These are phyloP conservation scores for Anastatus disparis DNA, from an alignment of 1,140 invertebrate genomes.

Conservation along the genomic window DNA sequence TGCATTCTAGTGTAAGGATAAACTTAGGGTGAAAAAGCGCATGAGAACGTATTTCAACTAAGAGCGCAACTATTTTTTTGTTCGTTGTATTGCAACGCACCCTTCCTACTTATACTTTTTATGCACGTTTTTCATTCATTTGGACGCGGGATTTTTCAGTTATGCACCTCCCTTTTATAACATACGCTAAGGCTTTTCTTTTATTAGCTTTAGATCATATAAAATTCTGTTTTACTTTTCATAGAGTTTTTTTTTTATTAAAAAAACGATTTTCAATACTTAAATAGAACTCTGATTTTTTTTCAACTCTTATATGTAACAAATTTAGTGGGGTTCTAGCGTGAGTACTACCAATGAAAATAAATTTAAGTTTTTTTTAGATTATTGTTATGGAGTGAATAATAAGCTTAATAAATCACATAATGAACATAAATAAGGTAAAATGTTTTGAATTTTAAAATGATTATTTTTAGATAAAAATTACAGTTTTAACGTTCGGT, in stretches of 20 bases:
- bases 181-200: not conserved
- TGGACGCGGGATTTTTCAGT: conserved; percentile 1
- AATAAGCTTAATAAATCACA: too few relatives aligned
- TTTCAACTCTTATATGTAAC: too few relatives aligned
- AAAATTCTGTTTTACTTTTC: conserved; percentile 26
- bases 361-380: too few relatives aligned
- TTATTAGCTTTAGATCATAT: not conserved
- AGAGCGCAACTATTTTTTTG: not conserved
- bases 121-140: not conserved
- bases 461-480: too few relatives aligned
- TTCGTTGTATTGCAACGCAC: not conserved
- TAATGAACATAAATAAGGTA: too few relatives aligned
- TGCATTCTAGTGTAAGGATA: not conserved
- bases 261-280: not conserved
- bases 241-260: conserved; percentile 7
- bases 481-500: too few relatives aligned
- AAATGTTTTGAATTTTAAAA: too few relatives aligned
- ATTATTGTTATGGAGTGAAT: too few relatives aligned
- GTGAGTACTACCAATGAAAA: too few relatives aligned
- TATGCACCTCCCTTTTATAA: conserved; percentile 1
- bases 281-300: not conserved
- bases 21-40: not conserved
- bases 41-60: too few relatives aligned
- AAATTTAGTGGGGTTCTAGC: too few relatives aligned
- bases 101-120: not conserved